A percentile compares a stretch with the other conserved stretches of the same genome.
These are phyloP conservation scores for Perdita meconis DNA, from an alignment of 2,888 invertebrate genomes.

Conservation along the genomic window DNA sequence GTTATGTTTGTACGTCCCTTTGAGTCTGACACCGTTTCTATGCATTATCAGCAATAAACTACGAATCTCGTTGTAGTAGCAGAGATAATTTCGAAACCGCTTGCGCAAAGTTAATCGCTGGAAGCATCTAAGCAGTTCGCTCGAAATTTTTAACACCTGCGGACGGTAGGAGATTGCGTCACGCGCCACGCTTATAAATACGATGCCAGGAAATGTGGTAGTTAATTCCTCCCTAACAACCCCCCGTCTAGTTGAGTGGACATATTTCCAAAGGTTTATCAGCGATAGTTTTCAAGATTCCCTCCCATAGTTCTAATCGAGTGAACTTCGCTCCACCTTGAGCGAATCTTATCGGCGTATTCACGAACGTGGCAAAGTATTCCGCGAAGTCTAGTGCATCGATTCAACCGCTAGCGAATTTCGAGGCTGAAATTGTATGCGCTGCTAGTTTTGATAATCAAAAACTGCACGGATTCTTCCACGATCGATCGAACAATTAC, in stretches of 20 bases:
- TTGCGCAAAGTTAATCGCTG: slow-evolving; percentile 1
- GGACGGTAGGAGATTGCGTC: slow-evolving; percentile 2
- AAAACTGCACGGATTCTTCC: slow-evolving; percentile 2
- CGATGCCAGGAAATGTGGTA: background rate
- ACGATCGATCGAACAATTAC: background rate
- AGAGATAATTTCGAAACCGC: slow-evolving; percentile 16
- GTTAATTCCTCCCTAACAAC: background rate
- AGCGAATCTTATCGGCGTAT: slow-evolving; percentile 47
- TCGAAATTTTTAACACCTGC: background rate
- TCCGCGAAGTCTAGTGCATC: slow-evolving; percentile 49
- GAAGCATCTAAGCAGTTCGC: background rate
- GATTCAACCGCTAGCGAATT: slow-evolving; percentile 42
- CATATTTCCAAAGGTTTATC: slow-evolving; percentile 17
- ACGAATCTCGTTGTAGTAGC: background rate
- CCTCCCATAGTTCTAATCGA: slow-evolving; percentile 34
- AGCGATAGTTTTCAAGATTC: slow-evolving; percentile 27
- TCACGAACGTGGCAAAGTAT: slow-evolving; percentile 52
- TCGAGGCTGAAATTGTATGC: slow-evolving; percentile 23
- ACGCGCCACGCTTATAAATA: background rate
- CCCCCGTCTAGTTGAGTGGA: background rate
- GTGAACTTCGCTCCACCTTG: slow-evolving; percentile 56
- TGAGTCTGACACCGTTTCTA: no score
- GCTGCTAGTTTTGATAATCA: background rate
- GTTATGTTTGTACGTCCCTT: no score
- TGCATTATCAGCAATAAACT: background rate